Conservation (phyloP, 2,113 vertebrate species). For the Labeo rohita region DNA sequence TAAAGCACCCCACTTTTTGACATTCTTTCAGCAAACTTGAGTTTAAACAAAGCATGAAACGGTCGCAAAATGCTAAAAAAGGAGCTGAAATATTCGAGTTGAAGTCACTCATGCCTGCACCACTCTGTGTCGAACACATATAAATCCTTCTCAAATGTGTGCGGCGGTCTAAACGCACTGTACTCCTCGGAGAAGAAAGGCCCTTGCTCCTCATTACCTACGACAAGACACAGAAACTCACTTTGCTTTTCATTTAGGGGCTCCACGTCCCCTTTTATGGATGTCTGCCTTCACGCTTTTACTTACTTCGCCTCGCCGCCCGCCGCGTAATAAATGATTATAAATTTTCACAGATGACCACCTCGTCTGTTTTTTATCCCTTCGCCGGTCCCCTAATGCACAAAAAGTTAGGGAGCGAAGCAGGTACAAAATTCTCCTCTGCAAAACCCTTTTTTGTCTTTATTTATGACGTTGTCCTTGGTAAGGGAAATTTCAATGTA, state of each 20-base stretch:
- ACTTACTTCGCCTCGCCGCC: slow-evolving; percentile 79
- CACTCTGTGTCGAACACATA: slow-evolving; percentile 85
- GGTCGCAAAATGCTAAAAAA: slow-evolving; percentile 11
- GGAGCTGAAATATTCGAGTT: slow-evolving; percentile 71
- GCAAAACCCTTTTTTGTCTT: slow-evolving; percentile 83
- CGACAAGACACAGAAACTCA: slow-evolving; percentile 89
- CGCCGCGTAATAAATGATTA: slow-evolving; percentile 90
- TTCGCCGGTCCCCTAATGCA: slow-evolving; percentile 49
- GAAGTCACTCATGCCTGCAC: slow-evolving; percentile 80
- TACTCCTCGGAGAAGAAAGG: slow-evolving; percentile 81
- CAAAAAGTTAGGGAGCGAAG: slow-evolving; percentile 51
- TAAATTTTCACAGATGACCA: slow-evolving; percentile 92
- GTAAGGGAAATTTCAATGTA: slow-evolving; percentile 94
- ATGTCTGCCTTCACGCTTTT: slow-evolving; percentile 88
- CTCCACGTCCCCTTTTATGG: slow-evolving; percentile 82
- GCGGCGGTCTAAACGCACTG: slow-evolving; percentile 82
- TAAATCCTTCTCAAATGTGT: slow-evolving; percentile 85
- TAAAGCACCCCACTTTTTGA: background rate
- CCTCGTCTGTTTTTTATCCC: slow-evolving; percentile 76
- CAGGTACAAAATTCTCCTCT: slow-evolving; percentile 85
- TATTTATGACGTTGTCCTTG: slow-evolving; percentile 98
- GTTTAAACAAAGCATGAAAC: background rate
- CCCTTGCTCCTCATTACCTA: slow-evolving; percentile 88
- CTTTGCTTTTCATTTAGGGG: slow-evolving; percentile 91
- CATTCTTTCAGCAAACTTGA: background rate